A percentile compares a stretch with the other conserved stretches of the same genome.
phyloP scores from a whole-genome alignment of 1,140 invertebrate species.

The Mactra quadrangularis region DNA sequence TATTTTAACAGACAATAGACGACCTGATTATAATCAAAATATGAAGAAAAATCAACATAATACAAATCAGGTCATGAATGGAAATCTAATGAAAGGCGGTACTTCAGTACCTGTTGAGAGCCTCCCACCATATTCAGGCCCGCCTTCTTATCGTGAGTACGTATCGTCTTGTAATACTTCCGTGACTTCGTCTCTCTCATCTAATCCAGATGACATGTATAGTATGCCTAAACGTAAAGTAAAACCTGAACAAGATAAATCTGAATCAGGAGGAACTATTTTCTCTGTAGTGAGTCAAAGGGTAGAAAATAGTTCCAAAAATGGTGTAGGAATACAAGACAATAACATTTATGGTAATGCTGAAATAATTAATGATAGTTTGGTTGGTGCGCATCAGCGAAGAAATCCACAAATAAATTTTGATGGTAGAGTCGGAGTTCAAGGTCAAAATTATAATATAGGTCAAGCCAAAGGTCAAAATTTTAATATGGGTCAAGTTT shows the following conservation, averaged over 20 bases:
- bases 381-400: not conserved
- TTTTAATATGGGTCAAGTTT: not conserved
- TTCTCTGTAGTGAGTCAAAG: too few relatives aligned
- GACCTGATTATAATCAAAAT: not conserved
- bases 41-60: not conserved
- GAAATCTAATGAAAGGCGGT: conserved; percentile 4
- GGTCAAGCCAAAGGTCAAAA: too few relatives aligned
- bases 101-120: conserved; percentile 4
- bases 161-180: conserved; percentile 59
- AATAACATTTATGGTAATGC: conserved; percentile 21
- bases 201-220: conserved; percentile 57
- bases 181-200: conserved; percentile 53
- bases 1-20: conserved; percentile 10
- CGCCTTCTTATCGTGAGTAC: conserved; percentile 68
- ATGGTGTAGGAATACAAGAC: not conserved
- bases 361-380: conserved; percentile 22
- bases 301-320: not conserved
- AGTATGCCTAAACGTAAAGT: conserved; percentile 33
- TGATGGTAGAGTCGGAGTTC: not conserved
- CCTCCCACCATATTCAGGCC: conserved; percentile 65
- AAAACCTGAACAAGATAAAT: not conserved
- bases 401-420: not conserved
- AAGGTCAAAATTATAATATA: conserved; percentile 8
- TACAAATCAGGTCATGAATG: conserved; percentile 9
- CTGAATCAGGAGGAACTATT: not conserved